phyloP scores from a whole-genome alignment of 2,888 invertebrate genomes.

The Lasius fuliginosus region DNA sequence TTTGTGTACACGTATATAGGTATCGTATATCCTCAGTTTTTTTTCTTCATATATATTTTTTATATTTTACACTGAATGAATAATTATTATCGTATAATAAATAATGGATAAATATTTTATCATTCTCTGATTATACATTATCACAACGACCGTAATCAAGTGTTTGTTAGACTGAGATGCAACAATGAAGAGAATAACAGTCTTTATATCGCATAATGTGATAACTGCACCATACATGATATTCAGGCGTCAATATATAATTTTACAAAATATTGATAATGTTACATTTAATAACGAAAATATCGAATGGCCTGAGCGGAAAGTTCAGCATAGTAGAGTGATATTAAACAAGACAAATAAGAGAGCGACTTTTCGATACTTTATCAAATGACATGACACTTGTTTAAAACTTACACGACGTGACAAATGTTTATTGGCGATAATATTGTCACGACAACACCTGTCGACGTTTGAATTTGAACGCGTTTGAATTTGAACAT shows the following conservation, averaged over 20 bases:
- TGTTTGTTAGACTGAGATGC: neutral
- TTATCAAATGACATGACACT: neutral
- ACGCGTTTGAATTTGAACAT: constrained; percentile 2
- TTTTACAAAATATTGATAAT: neutral
- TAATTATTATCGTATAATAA: no score
- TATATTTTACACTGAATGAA: no score
- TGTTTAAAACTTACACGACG: neutral
- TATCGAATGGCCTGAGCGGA: neutral
- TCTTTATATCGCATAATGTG: neutral
- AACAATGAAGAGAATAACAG: neutral
- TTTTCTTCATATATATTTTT: no score
- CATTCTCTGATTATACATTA: neutral
- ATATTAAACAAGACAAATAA: neutral
- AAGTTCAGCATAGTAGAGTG: neutral
- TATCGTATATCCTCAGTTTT: no score
- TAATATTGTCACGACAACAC: constrained; percentile 17
- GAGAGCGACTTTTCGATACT: neutral
- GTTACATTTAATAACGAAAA: constrained; percentile 1
- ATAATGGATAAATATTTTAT: neutral
- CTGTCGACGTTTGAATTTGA: constrained; percentile 27
- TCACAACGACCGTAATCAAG: neutral
- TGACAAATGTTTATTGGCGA: constrained; percentile 24
- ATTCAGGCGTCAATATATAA: neutral
- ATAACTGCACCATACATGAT: neutral
- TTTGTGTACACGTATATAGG: neutral